Percentiles rank a stretch among this genome's conserved stretches.
Conservation (phyloP, 2,888 invertebrate species). For the Drosophila seclusa region DNA sequence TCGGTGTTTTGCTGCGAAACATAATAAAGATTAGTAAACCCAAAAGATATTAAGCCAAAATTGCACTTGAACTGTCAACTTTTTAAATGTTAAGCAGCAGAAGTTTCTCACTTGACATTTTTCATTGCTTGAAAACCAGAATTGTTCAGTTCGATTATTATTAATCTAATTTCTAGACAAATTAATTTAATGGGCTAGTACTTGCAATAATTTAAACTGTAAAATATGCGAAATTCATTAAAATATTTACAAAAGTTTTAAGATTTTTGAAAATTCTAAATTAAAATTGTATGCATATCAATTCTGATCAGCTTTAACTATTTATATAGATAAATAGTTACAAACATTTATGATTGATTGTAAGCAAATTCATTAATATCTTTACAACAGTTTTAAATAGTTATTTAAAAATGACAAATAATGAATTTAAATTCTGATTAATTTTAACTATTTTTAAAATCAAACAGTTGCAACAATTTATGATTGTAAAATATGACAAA, state of each 20-base stretch:
- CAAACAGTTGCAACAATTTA: not conserved
- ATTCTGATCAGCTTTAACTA: not conserved
- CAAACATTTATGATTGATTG: not conserved
- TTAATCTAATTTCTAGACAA: not conserved
- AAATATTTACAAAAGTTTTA: not conserved
- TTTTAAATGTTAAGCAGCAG: not conserved
- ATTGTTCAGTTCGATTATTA: not conserved
- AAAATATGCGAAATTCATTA: not conserved
- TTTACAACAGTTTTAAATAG: not conserved
- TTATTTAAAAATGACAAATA: not conserved
- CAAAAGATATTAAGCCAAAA: not conserved
- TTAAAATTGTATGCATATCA: not conserved
- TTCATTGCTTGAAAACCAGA: not conserved
- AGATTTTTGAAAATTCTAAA: not conserved
- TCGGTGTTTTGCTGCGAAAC: conserved; percentile 90
- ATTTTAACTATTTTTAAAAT: not conserved
- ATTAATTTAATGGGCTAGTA: not conserved
- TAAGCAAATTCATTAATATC: not conserved
- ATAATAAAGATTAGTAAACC: conserved; percentile 13
- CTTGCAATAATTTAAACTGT: not conserved
- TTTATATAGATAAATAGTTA: not conserved
- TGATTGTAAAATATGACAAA: not conserved
- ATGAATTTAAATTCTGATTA: not conserved
- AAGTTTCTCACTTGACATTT: not conserved
- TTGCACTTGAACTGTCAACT: not conserved